Percentiles rank a stretch among this genome's conserved stretches.
Conservation (phyloP, 2,888 invertebrate genomes). For the Rhynchonema sp. region DNA sequence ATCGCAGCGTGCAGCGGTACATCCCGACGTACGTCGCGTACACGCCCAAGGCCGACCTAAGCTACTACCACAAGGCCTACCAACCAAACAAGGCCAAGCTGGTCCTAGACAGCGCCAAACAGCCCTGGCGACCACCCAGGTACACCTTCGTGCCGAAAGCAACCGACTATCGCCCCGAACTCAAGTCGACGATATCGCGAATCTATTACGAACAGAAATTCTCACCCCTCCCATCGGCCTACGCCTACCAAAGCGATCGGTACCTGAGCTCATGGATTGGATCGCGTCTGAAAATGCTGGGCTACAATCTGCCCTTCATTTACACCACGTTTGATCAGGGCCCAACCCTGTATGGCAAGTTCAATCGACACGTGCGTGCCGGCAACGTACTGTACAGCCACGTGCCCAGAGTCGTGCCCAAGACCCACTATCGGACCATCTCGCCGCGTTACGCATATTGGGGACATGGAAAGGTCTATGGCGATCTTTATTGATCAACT, state of each 20-base stretch:
- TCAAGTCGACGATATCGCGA: neutral
- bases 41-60: neutral
- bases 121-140: neutral
- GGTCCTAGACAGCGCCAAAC: neutral
- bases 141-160: neutral
- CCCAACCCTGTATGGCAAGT: neutral
- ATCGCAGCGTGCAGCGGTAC: neutral
- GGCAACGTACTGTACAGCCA: neutral
- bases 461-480: neutral
- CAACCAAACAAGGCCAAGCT: neutral
- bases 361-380: neutral
- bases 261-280: neutral
- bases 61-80: neutral
- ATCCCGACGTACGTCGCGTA: neutral
- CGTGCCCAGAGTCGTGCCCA: neutral
- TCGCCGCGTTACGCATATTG: neutral
- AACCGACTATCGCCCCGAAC: neutral
- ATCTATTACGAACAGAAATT: neutral
- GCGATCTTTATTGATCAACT: neutral
- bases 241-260: neutral
- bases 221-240: neutral
- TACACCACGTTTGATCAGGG: neutral
- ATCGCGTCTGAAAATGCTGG: neutral
- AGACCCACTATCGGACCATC: neutral
- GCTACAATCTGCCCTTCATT: neutral